A percentile compares a stretch with the other conserved stretches of the same genome.
Evolutionary conservation across 1,140 invertebrate genomes (phyloP).

Genomic region (Nephila pilipes): DNA sequence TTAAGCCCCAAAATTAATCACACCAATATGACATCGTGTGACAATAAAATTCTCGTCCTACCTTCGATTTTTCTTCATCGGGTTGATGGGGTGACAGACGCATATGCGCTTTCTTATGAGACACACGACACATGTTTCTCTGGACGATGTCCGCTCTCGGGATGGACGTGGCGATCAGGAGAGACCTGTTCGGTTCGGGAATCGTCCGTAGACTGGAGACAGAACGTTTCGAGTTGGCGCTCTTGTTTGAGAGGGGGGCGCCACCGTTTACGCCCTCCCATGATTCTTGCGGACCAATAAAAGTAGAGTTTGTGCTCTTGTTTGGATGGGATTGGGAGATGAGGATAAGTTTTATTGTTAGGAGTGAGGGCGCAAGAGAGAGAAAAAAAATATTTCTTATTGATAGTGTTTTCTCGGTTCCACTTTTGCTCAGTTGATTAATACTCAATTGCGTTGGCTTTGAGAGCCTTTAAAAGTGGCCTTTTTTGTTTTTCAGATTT

Average conservation of each 20-base stretch:
- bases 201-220: constrained; percentile 31
- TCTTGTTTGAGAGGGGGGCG: constrained; percentile 37
- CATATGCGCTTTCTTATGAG: constrained; percentile 3
- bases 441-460: neutral
- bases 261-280: constrained; percentile 17
- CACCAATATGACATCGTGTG: neutral
- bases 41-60: constrained; percentile 32
- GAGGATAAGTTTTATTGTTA: constrained; percentile 15
- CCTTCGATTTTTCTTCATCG: constrained; percentile 35
- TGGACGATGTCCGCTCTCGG: neutral
- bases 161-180: neutral
- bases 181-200: constrained; percentile 20
- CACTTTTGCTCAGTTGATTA: neutral
- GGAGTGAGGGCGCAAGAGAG: neutral
- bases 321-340: constrained; percentile 9
- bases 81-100: neutral
- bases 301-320: constrained; percentile 5
- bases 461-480: neutral
- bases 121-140: constrained; percentile 15
- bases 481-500: neutral
- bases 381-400: neutral
- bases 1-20: neutral
- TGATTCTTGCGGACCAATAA: constrained; percentile 32
- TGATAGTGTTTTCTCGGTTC: neutral
- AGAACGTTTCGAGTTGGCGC: neutral